phyloP scores from a whole-genome alignment of 2,113 vertebrate genomes.

The Misgurnus anguillicaudatus region DNA sequence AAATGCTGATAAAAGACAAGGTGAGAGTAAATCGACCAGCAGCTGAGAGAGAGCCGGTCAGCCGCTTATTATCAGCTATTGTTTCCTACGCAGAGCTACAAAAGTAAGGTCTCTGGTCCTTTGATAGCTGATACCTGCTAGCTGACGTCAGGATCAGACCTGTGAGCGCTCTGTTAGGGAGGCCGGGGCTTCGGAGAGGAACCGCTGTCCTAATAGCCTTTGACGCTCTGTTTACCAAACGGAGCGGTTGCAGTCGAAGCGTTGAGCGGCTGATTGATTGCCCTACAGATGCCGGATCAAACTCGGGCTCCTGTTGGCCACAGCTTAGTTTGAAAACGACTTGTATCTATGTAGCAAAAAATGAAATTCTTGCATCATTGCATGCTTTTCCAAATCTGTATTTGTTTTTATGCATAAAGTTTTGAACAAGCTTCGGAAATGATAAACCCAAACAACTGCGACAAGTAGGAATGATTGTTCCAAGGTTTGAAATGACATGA shows the following conservation, averaged over 20 bases:
- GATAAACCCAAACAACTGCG: no score
- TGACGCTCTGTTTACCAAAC: constrained; percentile 62
- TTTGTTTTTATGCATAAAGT: no score
- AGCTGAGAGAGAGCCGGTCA: constrained; percentile 23
- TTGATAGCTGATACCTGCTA: constrained; percentile 41
- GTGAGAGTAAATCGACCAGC: constrained; percentile 52
- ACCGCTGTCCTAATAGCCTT: constrained; percentile 56
- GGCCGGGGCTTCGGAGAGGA: constrained; percentile 47
- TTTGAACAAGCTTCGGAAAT: no score
- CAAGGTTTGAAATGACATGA: no score
- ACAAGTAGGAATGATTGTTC: no score
- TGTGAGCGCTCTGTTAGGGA: constrained; percentile 27
- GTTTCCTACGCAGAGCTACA: constrained; percentile 30
- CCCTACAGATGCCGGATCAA: constrained; percentile 49
- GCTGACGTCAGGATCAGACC: constrained; percentile 20
- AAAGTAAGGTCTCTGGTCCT: constrained; percentile 12
- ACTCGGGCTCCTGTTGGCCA: constrained; percentile 38
- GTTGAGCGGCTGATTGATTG: constrained; percentile 61
- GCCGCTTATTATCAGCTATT: constrained; percentile 36
- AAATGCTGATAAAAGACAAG: constrained; percentile 52
- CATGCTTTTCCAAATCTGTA: no score
- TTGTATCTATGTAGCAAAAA: constrained; percentile 40
- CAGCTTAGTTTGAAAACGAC: constrained; percentile 46
- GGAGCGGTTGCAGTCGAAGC: constrained; percentile 41
- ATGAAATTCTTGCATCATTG: not conserved